Evolutionary conservation across 2,888 invertebrate genomes (phyloP).

Genomic region (Apeira syringaria): DNA sequence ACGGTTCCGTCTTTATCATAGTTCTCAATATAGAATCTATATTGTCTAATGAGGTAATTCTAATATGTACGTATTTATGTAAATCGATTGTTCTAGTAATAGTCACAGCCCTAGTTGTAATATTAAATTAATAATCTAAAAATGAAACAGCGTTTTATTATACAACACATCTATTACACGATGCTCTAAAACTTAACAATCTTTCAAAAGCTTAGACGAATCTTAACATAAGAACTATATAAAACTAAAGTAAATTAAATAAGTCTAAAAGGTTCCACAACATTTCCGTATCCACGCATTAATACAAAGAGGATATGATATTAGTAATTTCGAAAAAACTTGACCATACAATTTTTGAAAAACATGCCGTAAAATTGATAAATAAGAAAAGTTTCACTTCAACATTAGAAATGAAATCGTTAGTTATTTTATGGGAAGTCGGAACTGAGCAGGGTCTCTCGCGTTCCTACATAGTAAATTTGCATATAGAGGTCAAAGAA

Average conservation of each 20-base stretch:
- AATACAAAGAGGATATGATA: too few species aligned
- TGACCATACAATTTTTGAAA: too few species aligned
- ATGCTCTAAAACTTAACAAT: constrained; percentile 36
- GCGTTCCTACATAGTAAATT: constrained; percentile 1
- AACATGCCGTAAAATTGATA: too few species aligned
- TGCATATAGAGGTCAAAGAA: constrained; percentile 22
- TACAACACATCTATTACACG: constrained; percentile 23
- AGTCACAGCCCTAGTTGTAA: constrained; percentile 14
- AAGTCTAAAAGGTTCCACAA: constrained; percentile 52
- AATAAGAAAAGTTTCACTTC: too few species aligned
- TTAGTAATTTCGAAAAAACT: too few species aligned
- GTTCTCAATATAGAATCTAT: too few species aligned
- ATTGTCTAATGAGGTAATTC: too few species aligned
- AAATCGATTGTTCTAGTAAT: not conserved
- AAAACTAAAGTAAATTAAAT: constrained; percentile 64
- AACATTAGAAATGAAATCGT: not conserved
- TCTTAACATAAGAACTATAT: constrained; percentile 37
- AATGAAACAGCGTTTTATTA: constrained; percentile 1
- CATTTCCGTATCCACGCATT: constrained; percentile 35
- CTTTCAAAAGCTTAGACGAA: constrained; percentile 64
- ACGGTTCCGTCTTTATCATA: too few species aligned
- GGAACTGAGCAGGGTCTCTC: not conserved
- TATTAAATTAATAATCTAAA: constrained; percentile 10
- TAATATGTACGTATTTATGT: too few species aligned
- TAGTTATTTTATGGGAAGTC: not conserved